Evolutionary conservation across 2,113 vertebrate genomes (phyloP), one percentile per base, ranked within the genome.

Genomic region (Eptesicus fuscus): DNA sequence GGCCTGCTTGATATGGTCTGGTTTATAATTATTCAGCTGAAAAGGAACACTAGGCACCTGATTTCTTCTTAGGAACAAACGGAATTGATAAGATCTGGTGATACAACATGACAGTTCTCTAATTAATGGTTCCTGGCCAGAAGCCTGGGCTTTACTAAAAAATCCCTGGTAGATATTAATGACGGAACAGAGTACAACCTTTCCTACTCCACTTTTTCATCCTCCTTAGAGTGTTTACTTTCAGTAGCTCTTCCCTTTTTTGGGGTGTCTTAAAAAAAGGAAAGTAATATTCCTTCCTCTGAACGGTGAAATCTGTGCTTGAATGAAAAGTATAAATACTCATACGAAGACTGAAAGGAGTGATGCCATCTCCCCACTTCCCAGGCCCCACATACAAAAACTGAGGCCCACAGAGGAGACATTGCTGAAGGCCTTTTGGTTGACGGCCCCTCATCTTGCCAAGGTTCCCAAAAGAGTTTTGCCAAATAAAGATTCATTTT

Each of bases 391-490:
- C 11, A 35, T 44, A 42, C 2, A 59, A 83, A n/a, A 94, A 56
- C 47, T 11, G 22, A 89, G 73, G 28, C 61, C 51, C 71, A 42
- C 59, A 37, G 32, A 86, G 35, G 40, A 87, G 71, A 94, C 17
- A 49, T 28, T 73, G 25, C 67, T 49, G 9, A 88, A 88, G 16
- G 18, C 59, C 25, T 20, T 85, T 93, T 91, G 61, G 37, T 88
- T 95, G 44, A 76, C 82, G 44, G 22, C 9, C 9, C 23, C 4
- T 93, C 30, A 25, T 79, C 32, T 91, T 70, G 35, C 49, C 53
- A 30, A 73, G 73, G 8, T 95, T 96, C 94, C 70, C 83, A 90
- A 63, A 80, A 63, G 23, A 73, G 25, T 88, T 95, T 96, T 67
- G 28, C 51, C 35, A 93, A 63, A 87, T 96, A 94, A 93, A 88